A percentile compares a stretch with the other conserved stretches of the same genome.
These are phyloP conservation scores for Gnathonemus echidnorhynchus DNA, from an alignment of 2,113 vertebrate genomes.

Conservation along the genomic window DNA sequence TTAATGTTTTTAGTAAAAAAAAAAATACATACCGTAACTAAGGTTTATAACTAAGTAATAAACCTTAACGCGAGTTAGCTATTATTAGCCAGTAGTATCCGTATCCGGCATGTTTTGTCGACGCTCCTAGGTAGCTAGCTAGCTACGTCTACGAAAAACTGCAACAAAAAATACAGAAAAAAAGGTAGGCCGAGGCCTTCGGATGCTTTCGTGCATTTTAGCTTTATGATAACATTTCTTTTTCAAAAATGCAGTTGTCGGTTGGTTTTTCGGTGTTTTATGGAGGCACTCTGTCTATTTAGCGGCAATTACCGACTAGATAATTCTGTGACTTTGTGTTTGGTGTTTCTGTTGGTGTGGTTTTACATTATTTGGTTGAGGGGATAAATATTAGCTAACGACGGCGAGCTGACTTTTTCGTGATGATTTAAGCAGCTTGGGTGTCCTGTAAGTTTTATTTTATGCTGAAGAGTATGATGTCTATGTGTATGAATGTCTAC, in stretches of 20 bases:
- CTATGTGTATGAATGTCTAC: background rate
- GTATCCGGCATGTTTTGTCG: slow-evolving; percentile 9
- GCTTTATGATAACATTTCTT: background rate
- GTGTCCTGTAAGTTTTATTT: background rate
- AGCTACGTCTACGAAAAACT: slow-evolving; percentile 39
- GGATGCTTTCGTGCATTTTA: slow-evolving; percentile 21
- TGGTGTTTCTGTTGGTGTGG: background rate
- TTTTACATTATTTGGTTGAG: background rate
- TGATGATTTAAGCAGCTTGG: background rate
- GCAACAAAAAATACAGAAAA: slow-evolving; percentile 36
- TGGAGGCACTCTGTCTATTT: background rate
- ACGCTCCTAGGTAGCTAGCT: slow-evolving; percentile 28
- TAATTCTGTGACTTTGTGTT: background rate
- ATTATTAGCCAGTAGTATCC: background rate
- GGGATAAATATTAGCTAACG: background rate
- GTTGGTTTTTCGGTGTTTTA: background rate
- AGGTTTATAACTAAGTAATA: slow-evolving; percentile 3
- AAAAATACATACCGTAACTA: background rate
- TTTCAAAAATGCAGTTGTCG: background rate
- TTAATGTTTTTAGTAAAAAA: slow-evolving; percentile 28
- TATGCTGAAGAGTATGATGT: background rate
- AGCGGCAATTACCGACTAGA: background rate
- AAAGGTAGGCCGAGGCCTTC: slow-evolving; percentile 28
- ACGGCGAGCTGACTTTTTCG: background rate
- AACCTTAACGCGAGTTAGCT: background rate